phyloP scores from a whole-genome alignment of 2,113 vertebrate genomes.

The Dicrurus megarhynchus region DNA sequence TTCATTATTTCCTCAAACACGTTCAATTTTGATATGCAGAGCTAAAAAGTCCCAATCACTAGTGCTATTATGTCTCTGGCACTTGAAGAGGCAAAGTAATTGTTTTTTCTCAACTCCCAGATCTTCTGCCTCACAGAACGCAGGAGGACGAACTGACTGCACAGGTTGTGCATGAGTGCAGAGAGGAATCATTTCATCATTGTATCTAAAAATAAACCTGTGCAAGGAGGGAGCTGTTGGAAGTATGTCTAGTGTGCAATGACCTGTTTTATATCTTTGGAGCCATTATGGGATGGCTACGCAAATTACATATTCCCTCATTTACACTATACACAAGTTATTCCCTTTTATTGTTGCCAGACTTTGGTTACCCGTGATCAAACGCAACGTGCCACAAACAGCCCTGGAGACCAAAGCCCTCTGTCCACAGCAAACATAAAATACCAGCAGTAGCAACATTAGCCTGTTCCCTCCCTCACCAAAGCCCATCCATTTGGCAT shows the following conservation, averaged over 20 bases:
- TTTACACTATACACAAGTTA: conserved; percentile 51
- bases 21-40: not conserved
- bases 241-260: conserved; percentile 20
- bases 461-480: not conserved
- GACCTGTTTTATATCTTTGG: conserved; percentile 44
- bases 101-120: not conserved
- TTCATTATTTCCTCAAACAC: not conserved
- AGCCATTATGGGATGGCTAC: conserved; percentile 41
- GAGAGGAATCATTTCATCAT: not conserved
- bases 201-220: conserved; percentile 35
- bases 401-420: not conserved
- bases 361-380: conserved; percentile 3
- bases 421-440: not conserved
- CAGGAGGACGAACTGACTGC: not conserved
- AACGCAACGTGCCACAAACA: not conserved
- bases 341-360: conserved; percentile 30
- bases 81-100: not conserved
- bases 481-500: not conserved
- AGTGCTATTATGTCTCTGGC: not conserved
- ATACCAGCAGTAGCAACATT: not conserved
- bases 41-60: not conserved
- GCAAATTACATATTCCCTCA: not conserved
- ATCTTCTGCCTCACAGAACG: not conserved
- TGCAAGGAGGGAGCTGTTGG: not conserved
- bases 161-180: not conserved